Conservation (phyloP, 2,113 vertebrate genomes). For the Brachypodius melanocephalos region DNA sequence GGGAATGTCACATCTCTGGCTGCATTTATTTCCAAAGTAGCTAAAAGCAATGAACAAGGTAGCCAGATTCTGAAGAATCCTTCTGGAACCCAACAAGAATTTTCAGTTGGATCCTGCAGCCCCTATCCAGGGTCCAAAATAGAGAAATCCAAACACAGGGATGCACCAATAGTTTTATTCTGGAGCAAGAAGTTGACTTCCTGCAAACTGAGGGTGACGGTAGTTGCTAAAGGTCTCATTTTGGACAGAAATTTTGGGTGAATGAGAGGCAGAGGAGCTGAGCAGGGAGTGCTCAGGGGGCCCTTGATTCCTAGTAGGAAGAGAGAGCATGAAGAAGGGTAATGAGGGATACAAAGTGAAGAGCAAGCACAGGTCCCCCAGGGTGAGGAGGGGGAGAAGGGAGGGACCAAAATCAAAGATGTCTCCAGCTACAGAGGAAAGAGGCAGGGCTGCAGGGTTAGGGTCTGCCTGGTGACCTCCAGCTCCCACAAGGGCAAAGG, state of each 20-base stretch:
- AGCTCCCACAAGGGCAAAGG: neutral
- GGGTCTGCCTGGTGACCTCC: neutral
- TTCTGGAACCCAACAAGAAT: neutral
- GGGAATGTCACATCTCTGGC: neutral
- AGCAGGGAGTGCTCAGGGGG: neutral
- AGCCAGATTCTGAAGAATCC: neutral
- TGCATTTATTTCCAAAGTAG: neutral
- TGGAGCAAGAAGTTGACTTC: neutral
- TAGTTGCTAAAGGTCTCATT: neutral
- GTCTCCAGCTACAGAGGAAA: neutral
- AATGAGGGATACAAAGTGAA: neutral
- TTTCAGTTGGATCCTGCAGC: neutral
- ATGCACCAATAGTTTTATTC: neutral
- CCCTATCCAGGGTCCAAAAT: neutral
- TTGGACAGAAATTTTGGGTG: neutral
- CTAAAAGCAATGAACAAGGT: neutral
- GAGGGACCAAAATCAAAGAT: neutral
- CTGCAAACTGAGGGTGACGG: neutral
- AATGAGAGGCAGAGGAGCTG: neutral
- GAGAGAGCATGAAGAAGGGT: neutral
- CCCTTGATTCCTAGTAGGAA: neutral
- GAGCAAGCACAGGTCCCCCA: neutral
- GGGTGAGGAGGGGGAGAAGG: neutral
- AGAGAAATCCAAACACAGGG: neutral
- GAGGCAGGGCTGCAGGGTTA: neutral